A percentile compares a stretch with the other conserved stretches of the same genome.
phyloP scores from a whole-genome alignment of 2,797 vertebrate species.

The Phrynocephalus forsythii region DNA sequence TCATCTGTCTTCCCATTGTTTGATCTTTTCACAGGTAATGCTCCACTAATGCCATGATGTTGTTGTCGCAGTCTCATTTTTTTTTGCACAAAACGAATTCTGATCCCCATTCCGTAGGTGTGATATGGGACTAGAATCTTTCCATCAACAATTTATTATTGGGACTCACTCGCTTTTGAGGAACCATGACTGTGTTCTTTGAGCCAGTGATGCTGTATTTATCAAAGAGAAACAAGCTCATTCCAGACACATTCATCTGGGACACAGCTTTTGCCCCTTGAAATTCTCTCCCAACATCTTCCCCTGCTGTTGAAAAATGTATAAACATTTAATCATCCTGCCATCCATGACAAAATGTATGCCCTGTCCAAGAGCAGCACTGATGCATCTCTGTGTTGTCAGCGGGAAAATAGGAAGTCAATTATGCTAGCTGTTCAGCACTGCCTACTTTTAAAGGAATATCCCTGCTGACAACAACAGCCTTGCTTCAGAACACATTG shows the following conservation, averaged over 20 bases:
- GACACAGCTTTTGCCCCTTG: background rate
- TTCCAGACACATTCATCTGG: constrained; percentile 15
- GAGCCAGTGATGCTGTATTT: background rate
- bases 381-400: constrained; percentile 16
- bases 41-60: background rate
- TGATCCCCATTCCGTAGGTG: background rate
- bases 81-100: background rate
- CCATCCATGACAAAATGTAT: background rate
- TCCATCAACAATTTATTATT: background rate
- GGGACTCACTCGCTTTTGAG: background rate
- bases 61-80: background rate
- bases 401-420: constrained; percentile 21
- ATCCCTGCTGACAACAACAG: constrained; percentile 13
- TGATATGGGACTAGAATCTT: background rate
- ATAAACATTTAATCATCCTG: constrained; percentile 30
- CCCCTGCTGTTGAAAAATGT: constrained; percentile 27
- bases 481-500: constrained; percentile 19
- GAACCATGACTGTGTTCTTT: background rate
- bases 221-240: background rate
- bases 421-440: constrained; percentile 22
- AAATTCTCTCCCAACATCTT: constrained; percentile 16
- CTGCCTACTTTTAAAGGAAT: constrained; percentile 41
- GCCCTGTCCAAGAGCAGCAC: background rate
- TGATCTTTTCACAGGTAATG: background rate
- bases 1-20: background rate